Conservation (phyloP, 2,888 invertebrate species). For the Sinelater perroti region DNA sequence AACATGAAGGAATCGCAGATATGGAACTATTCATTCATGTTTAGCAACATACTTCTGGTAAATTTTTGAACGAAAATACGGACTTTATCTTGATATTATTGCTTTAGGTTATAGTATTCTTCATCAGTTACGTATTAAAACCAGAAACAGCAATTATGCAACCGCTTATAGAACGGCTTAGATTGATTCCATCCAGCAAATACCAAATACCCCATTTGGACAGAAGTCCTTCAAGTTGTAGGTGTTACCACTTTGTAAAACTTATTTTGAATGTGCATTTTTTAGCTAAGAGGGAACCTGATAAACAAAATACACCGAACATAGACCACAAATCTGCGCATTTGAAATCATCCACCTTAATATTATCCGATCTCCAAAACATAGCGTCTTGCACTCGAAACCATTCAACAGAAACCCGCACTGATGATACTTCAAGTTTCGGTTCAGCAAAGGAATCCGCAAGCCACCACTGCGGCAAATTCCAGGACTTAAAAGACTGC, state of each 20-base stretch:
- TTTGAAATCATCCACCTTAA: constrained; percentile 32
- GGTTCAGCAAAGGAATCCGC: constrained; percentile 1
- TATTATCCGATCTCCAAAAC: constrained; percentile 40
- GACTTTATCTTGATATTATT: background rate
- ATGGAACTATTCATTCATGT: constrained; percentile 68
- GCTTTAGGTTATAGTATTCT: constrained; percentile 67
- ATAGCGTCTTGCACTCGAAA: constrained; percentile 32
- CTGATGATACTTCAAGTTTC: background rate
- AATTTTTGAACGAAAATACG: constrained; percentile 50
- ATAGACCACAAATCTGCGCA: constrained; percentile 36
- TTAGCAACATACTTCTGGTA: constrained; percentile 68
- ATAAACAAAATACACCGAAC: constrained; percentile 67
- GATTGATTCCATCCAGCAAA: background rate
- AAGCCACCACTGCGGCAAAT: constrained; percentile 5
- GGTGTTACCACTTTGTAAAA: constrained; percentile 25
- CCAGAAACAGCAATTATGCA: constrained; percentile 65
- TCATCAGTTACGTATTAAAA: constrained; percentile 68
- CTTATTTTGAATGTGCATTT: constrained; percentile 29
- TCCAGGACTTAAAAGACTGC: constrained; percentile 12
- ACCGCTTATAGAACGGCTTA: constrained; percentile 59
- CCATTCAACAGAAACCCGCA: constrained; percentile 15
- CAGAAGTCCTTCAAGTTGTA: constrained; percentile 49
- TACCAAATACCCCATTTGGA: background rate
- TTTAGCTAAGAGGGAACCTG: constrained; percentile 71
- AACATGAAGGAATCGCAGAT: constrained; percentile 66